Conservation (phyloP, 2,113 vertebrate genomes). For the Pituophis catenifer region DNA sequence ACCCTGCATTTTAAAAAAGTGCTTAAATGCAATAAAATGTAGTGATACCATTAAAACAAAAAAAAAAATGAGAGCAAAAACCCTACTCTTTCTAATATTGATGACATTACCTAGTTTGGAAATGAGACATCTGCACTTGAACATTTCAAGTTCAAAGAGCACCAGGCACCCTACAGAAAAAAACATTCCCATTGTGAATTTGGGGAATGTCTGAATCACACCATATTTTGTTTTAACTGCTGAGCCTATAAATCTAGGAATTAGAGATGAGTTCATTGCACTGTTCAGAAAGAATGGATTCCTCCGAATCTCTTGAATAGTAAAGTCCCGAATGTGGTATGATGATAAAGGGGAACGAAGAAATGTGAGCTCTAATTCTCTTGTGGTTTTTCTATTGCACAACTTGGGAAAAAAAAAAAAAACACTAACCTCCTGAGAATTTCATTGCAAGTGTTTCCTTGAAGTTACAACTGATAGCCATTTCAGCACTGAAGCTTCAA, state of each 20-base stretch:
- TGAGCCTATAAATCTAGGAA: background rate
- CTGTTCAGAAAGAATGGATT: background rate
- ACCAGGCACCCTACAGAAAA: background rate
- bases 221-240: background rate
- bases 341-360: background rate
- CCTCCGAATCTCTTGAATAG: no score
- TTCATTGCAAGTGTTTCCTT: conserved; percentile 54
- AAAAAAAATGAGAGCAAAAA: background rate
- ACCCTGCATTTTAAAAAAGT: no score
- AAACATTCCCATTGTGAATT: background rate
- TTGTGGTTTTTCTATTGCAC: conserved; percentile 6
- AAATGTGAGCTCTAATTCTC: background rate
- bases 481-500: conserved; percentile 58
- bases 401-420: conserved; percentile 15
- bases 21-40: no score
- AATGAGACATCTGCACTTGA: background rate
- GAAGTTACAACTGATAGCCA: conserved; percentile 54
- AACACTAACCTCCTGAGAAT: conserved; percentile 41
- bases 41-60: no score
- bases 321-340: background rate
- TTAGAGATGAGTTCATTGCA: no score
- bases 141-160: background rate
- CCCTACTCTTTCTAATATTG: no score
- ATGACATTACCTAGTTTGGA: background rate
- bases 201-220: background rate